A percentile compares a stretch with the other conserved stretches of the same genome.
Conservation (phyloP, 1,140 invertebrate genomes). For the Mactra quadrangularis region DNA sequence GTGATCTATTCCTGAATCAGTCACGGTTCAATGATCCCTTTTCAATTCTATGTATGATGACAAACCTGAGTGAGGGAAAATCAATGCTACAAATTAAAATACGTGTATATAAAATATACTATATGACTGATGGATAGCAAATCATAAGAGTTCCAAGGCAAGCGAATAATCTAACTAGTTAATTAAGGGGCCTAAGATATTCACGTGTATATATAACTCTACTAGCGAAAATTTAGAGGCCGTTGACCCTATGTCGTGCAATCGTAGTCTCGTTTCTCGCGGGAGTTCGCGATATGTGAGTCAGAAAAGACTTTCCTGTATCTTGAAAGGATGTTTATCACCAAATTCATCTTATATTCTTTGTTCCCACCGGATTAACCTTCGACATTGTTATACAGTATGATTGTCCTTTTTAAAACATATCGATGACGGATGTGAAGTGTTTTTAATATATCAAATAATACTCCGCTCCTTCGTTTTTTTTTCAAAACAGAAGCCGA, state of each 20-base stretch:
- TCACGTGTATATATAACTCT: no score
- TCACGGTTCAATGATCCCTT: no score
- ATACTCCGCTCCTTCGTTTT: background rate
- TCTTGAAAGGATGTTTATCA: conserved; percentile 54
- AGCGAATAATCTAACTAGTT: no score
- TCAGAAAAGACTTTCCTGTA: conserved; percentile 37
- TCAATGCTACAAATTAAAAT: no score
- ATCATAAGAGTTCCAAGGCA: no score
- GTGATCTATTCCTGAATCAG: no score
- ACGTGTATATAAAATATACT: no score
- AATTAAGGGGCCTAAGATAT: no score
- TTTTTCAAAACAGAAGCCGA: background rate
- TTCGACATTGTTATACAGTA: conserved; percentile 14
- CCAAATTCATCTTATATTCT: conserved; percentile 25
- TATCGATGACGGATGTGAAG: conserved; percentile 8
- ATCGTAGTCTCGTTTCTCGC: background rate
- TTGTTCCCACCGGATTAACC: conserved; percentile 45
- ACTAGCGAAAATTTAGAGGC: conserved; percentile 16
- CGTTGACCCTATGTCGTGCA: background rate
- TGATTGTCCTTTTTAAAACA: conserved; percentile 12
- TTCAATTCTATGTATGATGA: no score
- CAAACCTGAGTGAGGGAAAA: no score
- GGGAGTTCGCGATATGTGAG: conserved; percentile 44
- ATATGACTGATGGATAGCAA: no score
- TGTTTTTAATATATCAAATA: background rate